A percentile compares a stretch with the other conserved stretches of the same genome.
These are phyloP conservation scores for Luehdorfia chinensis DNA, from an alignment of 1,140 invertebrate genomes.

Conservation along the genomic window DNA sequence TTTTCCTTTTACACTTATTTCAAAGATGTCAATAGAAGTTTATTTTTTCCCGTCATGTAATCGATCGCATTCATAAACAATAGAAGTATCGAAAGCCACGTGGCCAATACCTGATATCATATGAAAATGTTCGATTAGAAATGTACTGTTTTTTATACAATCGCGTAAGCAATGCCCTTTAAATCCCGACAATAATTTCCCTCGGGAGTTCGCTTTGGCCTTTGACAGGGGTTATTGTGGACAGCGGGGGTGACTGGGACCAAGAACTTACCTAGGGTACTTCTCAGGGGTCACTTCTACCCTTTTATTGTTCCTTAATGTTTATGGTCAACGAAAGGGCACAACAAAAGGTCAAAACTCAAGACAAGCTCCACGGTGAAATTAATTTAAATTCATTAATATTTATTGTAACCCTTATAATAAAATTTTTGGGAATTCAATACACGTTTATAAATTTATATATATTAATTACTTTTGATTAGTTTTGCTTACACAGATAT, in stretches of 20 bases:
- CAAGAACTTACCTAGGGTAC: constrained; percentile 59
- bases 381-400: constrained; percentile 1
- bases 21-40: no score
- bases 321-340: constrained; percentile 72
- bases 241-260: constrained; percentile 52
- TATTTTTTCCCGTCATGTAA: no score
- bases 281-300: constrained; percentile 56
- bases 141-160: constrained; percentile 68
- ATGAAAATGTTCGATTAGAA: constrained; percentile 55
- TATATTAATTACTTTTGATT: no score
- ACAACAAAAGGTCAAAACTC: constrained; percentile 51
- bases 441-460: no score
- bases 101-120: constrained; percentile 53
- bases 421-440: no score
- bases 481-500: no score
- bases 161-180: constrained; percentile 70
- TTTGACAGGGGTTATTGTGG: constrained; percentile 68
- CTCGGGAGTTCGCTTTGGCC: constrained; percentile 57
- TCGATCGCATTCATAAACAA: neutral
- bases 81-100: constrained; percentile 35
- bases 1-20: no score
- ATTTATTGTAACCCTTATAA: no score
- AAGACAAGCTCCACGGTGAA: constrained; percentile 17
- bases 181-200: constrained; percentile 75
- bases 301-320: constrained; percentile 67